These are phyloP conservation scores for Melinopterus prodromus DNA, from an alignment of 2,888 invertebrate species.

Conservation along the genomic window DNA sequence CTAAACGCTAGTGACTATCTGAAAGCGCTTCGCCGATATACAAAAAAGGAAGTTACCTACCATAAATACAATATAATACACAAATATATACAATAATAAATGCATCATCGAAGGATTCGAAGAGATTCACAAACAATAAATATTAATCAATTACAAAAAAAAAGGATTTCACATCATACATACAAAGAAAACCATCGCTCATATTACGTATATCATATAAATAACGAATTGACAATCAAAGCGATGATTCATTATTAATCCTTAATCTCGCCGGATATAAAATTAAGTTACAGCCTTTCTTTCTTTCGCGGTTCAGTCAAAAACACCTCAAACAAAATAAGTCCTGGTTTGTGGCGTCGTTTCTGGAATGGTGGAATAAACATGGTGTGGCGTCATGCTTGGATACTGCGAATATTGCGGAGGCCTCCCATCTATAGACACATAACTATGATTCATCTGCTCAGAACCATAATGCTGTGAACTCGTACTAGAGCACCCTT, in stretches of 20 bases:
- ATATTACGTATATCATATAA: constrained; percentile 30
- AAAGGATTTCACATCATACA: not conserved
- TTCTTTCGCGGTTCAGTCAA: constrained; percentile 31
- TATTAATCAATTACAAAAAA: not conserved
- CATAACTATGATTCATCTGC: constrained; percentile 73
- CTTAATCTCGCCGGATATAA: constrained; percentile 16
- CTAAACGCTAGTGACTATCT: constrained; percentile 24
- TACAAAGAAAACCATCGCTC: constrained; percentile 12
- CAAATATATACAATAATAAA: not conserved
- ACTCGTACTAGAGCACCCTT: constrained; percentile 63
- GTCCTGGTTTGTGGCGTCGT: constrained; percentile 54
- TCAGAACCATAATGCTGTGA: constrained; percentile 72
- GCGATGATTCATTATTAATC: not conserved
- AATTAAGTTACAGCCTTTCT: constrained; percentile 46
- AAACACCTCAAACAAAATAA: constrained; percentile 58
- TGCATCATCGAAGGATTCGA: no score
- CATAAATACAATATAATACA: not conserved
- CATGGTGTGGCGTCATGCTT: constrained; percentile 54
- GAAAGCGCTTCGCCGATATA: not conserved
- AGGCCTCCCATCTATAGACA: constrained; percentile 68
- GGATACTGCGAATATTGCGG: constrained; percentile 57
- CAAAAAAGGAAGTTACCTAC: constrained; percentile 9
- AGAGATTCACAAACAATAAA: not conserved
- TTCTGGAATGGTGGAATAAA: constrained; percentile 61
- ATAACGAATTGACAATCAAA: not conserved